Conservation (phyloP, 2,797 vertebrate genomes). For the Chelmon rostratus region DNA sequence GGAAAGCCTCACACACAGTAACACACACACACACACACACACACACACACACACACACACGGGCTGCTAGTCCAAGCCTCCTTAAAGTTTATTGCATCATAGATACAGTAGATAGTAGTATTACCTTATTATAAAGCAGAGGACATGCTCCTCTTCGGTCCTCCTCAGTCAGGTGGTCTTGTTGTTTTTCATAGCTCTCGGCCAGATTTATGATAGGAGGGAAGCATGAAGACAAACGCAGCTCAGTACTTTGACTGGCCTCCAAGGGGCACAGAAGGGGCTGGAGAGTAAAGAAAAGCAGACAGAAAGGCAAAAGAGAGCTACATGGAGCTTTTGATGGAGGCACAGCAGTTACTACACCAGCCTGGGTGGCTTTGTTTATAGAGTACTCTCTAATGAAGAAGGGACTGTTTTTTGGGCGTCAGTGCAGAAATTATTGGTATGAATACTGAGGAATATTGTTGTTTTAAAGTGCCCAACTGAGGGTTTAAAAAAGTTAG, state of each 20-base stretch:
- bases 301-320: constrained; percentile 23
- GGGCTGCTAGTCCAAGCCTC: neutral
- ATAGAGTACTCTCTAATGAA: neutral
- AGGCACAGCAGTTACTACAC: neutral
- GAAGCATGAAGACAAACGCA: constrained; percentile 48
- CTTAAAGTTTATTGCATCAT: constrained; percentile 5
- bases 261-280: constrained; percentile 35
- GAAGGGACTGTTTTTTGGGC: neutral
- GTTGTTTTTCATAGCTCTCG: constrained; percentile 41
- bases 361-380: neutral
- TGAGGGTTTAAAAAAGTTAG: neutral
- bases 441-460: neutral
- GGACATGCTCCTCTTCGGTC: neutral
- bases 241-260: constrained; percentile 36
- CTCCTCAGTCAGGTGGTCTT: constrained; percentile 26
- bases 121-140: neutral
- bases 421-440: neutral
- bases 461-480: neutral
- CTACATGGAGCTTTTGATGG: constrained; percentile 1
- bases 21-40: neutral
- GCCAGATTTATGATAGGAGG: constrained; percentile 59
- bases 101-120: neutral
- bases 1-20: neutral
- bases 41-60: neutral
- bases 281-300: constrained; percentile 39